Base-by-base conservation (phyloP, 2,888 invertebrate genomes). In the Amiota mariae region DNA sequence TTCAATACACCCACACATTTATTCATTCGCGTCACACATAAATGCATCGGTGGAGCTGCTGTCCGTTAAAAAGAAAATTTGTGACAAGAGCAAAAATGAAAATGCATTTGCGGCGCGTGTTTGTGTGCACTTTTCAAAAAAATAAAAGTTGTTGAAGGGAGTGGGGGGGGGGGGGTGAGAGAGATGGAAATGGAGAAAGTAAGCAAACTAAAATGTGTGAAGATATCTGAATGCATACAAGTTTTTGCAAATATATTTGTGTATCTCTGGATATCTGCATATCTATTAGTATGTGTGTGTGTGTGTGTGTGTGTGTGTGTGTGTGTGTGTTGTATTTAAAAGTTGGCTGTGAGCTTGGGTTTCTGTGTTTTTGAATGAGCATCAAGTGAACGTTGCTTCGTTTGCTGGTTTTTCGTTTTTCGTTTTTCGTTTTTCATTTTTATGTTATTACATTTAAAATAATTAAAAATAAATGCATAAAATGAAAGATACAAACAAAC, bases 381-480 rank as follows among this genome's bases (percentile, higher is more conserved):
- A 59, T 59, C 59, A 59, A 20, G 66, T 48, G 66, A n/a, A 24
- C 66, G 48, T 66, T 47, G 8, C 11, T 59, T 11, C 18, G 20
- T 59, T n/a, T 57, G 13, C 3, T 11, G 15, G 20, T 15, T 9
- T 59, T n/a, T 20, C 8, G 15, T 11, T 15, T 15, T 54, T 15
- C 11, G 11, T 54, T 54, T 15, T 54, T 54, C 15, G 2, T 15
- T 54, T 24, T 54, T 13, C 54, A 11, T 54, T 64, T 36, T 54
- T 12, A 48, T 48, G 48, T 18, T 48, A 13, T 47, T 48, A 56
- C 72, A 72, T 72, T 72, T 72, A 54, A 72, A 79, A 78, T 79
- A 81, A 79, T 80, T 81, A 79, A 79, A 81, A 75, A 79, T 78
- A 79, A 80, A 81, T 81, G 76, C 70, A 77, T 72, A 72, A 76